These are phyloP conservation scores for Sepiola atlantica DNA, from an alignment of 2,888 invertebrate species.

Conservation along the genomic window DNA sequence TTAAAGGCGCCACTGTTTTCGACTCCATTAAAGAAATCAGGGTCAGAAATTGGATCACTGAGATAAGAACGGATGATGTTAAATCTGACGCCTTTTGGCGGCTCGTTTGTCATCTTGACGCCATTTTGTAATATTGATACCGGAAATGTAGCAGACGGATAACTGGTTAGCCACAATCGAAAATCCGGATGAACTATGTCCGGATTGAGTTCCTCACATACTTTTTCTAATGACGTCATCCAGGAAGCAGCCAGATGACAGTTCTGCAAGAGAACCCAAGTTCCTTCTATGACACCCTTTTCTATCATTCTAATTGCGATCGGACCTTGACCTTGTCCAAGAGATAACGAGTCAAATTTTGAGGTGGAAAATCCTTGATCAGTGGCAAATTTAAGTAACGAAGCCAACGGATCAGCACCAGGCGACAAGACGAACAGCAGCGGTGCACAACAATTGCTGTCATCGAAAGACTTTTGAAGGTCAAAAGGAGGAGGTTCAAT, in stretches of 20 bases:
- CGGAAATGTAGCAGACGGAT: constrained; percentile 75
- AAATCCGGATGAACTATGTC: constrained; percentile 76
- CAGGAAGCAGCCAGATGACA: constrained; percentile 76
- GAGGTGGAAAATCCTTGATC: constrained; percentile 76
- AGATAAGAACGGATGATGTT: constrained; percentile 79
- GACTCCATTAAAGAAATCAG: constrained; percentile 83
- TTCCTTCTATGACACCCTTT: constrained; percentile 74
- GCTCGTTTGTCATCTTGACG: constrained; percentile 76
- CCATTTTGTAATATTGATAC: constrained; percentile 76
- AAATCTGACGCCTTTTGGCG: constrained; percentile 75
- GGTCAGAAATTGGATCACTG: constrained; percentile 89
- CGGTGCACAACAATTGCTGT: constrained; percentile 74
- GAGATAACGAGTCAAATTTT: constrained; percentile 75
- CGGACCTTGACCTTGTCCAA: constrained; percentile 77
- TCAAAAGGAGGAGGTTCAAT: constrained; percentile 76
- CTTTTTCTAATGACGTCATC: constrained; percentile 76
- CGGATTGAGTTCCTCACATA: constrained; percentile 75
- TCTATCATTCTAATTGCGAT: constrained; percentile 75
- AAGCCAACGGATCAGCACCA: constrained; percentile 76
- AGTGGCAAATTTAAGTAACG: constrained; percentile 76
- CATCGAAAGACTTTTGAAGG: constrained; percentile 73
- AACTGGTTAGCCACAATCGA: constrained; percentile 76
- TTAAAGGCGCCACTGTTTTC: constrained; percentile 74
- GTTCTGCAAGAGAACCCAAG: constrained; percentile 76
- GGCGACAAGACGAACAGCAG: constrained; percentile 76